These are phyloP conservation scores for Loxodonta africana DNA, from an alignment of 2,113 vertebrate genomes.

Conservation along the genomic window DNA sequence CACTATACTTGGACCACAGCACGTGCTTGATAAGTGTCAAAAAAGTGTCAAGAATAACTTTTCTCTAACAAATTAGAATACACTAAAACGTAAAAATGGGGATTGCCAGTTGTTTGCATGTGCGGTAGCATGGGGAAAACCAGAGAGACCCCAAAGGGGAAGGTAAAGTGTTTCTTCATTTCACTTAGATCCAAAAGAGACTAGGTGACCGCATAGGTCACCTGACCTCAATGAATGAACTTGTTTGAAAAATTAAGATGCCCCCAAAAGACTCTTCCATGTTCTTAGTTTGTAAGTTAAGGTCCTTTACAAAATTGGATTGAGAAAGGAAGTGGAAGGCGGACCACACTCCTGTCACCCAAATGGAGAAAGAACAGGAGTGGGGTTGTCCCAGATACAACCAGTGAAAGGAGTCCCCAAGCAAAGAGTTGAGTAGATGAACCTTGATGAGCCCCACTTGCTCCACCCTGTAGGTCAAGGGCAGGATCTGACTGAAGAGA, in stretches of 20 bases:
- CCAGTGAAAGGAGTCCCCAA: background rate
- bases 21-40: background rate
- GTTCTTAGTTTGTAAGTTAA: background rate
- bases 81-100: background rate
- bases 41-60: too few relatives aligned
- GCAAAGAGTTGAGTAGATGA: background rate
- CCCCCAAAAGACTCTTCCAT: background rate
- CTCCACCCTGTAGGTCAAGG: background rate
- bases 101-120: background rate
- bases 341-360: background rate
- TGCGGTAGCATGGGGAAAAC: background rate
- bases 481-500: background rate
- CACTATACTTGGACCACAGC: background rate
- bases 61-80: background rate
- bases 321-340: too few relatives aligned
- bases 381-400: background rate
- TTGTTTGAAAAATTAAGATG: background rate
- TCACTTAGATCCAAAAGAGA: background rate
- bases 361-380: background rate
- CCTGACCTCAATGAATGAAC: background rate
- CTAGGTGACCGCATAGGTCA: background rate
- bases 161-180: background rate
- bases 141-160: background rate
- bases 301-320: background rate
- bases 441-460: background rate